A percentile compares a stretch with the other conserved stretches of the same genome.
phyloP scores from a whole-genome alignment of 2,113 vertebrate genomes.

The Saccopteryx leptura region DNA sequence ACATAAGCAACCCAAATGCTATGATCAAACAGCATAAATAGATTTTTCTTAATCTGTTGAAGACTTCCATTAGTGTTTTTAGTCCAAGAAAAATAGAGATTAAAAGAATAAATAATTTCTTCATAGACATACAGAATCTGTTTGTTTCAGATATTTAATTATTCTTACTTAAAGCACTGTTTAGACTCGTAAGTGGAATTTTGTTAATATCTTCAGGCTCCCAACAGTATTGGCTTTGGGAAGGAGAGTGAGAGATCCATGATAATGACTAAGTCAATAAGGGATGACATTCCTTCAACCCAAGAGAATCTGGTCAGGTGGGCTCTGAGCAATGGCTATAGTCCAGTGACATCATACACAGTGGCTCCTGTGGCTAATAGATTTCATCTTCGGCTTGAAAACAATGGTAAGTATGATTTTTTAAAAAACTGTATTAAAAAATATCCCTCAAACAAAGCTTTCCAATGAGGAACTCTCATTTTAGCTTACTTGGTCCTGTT shows the following conservation, averaged over 20 bases:
- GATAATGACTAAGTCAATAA: conserved; percentile 87
- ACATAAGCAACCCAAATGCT: background rate
- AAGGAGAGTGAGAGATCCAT: conserved; percentile 90
- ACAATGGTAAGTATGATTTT: conserved; percentile 90
- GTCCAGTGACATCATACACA: conserved; percentile 95
- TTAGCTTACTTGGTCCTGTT: conserved; percentile 24
- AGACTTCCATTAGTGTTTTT: background rate
- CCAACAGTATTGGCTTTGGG: conserved; percentile 93
- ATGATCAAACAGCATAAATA: background rate
- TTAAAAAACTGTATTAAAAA: background rate
- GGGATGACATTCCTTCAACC: conserved; percentile 90
- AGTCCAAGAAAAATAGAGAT: conserved; percentile 42
- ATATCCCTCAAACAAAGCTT: background rate
- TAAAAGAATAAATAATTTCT: conserved; percentile 21
- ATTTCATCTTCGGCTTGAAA: conserved; percentile 93
- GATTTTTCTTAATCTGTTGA: conserved; percentile 11
- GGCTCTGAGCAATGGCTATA: conserved; percentile 91
- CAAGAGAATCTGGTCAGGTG: conserved; percentile 93
- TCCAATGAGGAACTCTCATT: conserved; percentile 7
- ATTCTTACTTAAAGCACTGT: conserved; percentile 10
- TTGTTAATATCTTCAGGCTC: conserved; percentile 88
- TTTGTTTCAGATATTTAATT: background rate
- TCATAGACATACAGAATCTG: background rate
- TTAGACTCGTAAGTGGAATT: conserved; percentile 49
- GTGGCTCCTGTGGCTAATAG: conserved; percentile 94